Conservation (phyloP, 2,797 vertebrate genomes). For the Pangasius macronema region DNA sequence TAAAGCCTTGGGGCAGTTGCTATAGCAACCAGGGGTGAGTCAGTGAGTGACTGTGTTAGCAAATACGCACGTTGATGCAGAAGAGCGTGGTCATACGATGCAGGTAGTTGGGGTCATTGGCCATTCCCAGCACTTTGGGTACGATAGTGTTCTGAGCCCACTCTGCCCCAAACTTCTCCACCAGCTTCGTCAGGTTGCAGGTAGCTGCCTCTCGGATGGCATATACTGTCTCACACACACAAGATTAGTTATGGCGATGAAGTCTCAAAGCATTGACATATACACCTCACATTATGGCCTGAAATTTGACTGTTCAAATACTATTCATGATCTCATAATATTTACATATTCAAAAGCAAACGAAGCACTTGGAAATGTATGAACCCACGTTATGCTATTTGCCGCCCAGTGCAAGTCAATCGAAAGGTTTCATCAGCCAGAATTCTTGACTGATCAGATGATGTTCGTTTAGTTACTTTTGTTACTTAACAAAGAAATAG, state of each 20-base stretch:
- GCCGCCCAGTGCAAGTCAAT: too few species aligned
- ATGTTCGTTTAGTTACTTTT: not conserved
- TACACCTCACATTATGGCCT: too few species aligned
- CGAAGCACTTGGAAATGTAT: not conserved
- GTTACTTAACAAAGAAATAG: not conserved
- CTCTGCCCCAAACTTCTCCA: slow-evolving; percentile 89
- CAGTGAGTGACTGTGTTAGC: slow-evolving; percentile 2
- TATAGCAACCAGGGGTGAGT: slow-evolving; percentile 22
- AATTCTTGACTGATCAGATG: not conserved
- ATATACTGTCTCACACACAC: slow-evolving; percentile 73
- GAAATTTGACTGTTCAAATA: not conserved
- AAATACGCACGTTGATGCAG: slow-evolving; percentile 87
- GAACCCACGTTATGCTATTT: too few species aligned
- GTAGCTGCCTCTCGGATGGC: slow-evolving; percentile 90
- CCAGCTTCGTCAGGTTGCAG: slow-evolving; percentile 89
- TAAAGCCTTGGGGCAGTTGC: slow-evolving; percentile 12
- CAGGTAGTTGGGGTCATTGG: slow-evolving; percentile 90
- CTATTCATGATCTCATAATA: not conserved
- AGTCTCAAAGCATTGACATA: not conserved
- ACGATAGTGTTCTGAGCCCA: slow-evolving; percentile 92
- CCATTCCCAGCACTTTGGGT: slow-evolving; percentile 90
- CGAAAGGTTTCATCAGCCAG: not conserved
- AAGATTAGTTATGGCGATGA: not conserved
- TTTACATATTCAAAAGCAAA: not conserved
- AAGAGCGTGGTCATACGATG: slow-evolving; percentile 94